These are phyloP conservation scores for Dolomedes plantarius DNA, from an alignment of 2,888 invertebrate genomes.

Conservation along the genomic window DNA sequence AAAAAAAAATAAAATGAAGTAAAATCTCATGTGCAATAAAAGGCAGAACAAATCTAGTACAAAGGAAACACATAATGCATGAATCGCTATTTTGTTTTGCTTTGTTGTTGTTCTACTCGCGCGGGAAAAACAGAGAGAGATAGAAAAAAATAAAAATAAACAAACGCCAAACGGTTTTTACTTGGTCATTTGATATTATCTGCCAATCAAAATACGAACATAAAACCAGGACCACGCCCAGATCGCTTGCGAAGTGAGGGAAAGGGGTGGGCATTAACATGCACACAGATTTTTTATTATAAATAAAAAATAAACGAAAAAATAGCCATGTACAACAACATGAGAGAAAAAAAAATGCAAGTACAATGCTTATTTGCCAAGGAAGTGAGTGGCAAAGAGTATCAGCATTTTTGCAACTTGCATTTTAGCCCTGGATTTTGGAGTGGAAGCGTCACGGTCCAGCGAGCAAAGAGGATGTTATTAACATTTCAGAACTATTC, in stretches of 20 bases:
- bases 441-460: conserved; percentile 46
- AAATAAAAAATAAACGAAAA: neutral
- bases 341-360: neutral
- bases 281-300: no score
- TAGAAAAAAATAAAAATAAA: conserved; percentile 20
- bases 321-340: neutral
- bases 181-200: conserved; percentile 58
- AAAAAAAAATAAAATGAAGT: no score
- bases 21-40: conserved; percentile 14
- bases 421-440: conserved; percentile 38
- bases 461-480: conserved; percentile 53
- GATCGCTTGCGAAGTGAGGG: neutral
- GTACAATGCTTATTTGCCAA: conserved; percentile 41
- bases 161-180: conserved; percentile 36
- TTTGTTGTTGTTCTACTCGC: conserved; percentile 42
- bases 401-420: conserved; percentile 28
- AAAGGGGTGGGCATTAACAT: conserved; percentile 25
- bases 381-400: conserved; percentile 38
- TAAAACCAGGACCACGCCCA: conserved; percentile 23
- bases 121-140: conserved; percentile 21
- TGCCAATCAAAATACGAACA: conserved; percentile 48
- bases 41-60: conserved; percentile 38
- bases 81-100: conserved; percentile 50
- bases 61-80: conserved; percentile 41
- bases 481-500: conserved; percentile 52